Conservation (phyloP, 2,888 invertebrate species). For the Lepetodrilus schrolli region DNA sequence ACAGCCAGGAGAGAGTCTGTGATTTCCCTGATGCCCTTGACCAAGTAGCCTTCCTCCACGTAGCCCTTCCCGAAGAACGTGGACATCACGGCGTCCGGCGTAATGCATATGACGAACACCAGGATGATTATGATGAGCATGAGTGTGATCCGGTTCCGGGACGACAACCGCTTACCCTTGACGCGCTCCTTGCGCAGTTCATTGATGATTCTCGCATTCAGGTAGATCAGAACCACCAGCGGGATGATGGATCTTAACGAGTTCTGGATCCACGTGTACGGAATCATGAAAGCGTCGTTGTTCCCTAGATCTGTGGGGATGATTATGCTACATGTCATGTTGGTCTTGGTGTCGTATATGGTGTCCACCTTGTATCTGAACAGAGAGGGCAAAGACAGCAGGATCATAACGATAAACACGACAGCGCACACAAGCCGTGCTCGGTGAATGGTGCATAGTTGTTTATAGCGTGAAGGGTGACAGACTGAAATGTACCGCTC, state of each 20-base stretch:
- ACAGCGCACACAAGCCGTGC: slow-evolving; percentile 63
- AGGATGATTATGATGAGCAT: slow-evolving; percentile 73
- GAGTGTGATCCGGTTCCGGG: slow-evolving; percentile 71
- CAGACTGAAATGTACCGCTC: slow-evolving; percentile 71
- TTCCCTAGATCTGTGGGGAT: slow-evolving; percentile 60
- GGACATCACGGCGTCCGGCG: slow-evolving; percentile 74
- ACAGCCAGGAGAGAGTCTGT: slow-evolving; percentile 72
- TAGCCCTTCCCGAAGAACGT: slow-evolving; percentile 73
- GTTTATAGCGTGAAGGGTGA: slow-evolving; percentile 61
- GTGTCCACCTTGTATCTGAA: slow-evolving; percentile 64
- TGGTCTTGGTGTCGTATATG: slow-evolving; percentile 48
- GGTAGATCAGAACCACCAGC: slow-evolving; percentile 66
- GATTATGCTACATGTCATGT: slow-evolving; percentile 55
- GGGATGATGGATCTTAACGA: slow-evolving; percentile 70
- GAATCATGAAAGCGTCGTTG: slow-evolving; percentile 64
- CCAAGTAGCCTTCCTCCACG: slow-evolving; percentile 66
- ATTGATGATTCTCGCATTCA: slow-evolving; percentile 70
- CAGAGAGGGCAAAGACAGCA: slow-evolving; percentile 69
- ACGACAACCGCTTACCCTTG: slow-evolving; percentile 64
- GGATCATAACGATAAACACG: slow-evolving; percentile 66
- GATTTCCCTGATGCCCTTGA: slow-evolving; percentile 72
- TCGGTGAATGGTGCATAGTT: slow-evolving; percentile 58
- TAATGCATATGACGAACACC: slow-evolving; percentile 72
- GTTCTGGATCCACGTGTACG: slow-evolving; percentile 71
- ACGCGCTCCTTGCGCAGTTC: slow-evolving; percentile 66